Evolutionary conservation across 2,888 invertebrate genomes (phyloP).

Genomic region (Spilosoma lubricipeda): DNA sequence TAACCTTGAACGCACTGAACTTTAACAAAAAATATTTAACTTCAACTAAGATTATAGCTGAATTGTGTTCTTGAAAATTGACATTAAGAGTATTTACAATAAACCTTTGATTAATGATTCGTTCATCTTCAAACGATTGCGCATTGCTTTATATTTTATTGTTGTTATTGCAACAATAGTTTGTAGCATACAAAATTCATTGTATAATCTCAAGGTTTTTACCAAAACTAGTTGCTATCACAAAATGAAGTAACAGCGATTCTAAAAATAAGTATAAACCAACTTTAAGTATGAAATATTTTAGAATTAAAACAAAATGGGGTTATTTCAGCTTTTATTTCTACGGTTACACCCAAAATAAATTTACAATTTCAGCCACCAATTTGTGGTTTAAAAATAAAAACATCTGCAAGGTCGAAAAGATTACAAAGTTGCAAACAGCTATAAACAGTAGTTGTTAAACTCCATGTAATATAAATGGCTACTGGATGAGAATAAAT

Average conservation of each 20-base stretch:
- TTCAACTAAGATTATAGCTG: slow-evolving; percentile 33
- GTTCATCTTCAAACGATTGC: slow-evolving; percentile 50
- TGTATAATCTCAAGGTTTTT: not conserved
- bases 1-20: slow-evolving; percentile 38
- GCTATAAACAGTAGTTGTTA: not conserved
- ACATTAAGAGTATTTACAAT: slow-evolving; percentile 61
- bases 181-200: not conserved
- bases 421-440: not conserved
- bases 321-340: not conserved
- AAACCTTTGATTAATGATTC: slow-evolving; percentile 66
- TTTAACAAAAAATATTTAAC: slow-evolving; percentile 45
- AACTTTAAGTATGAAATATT: not conserved
- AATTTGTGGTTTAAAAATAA: not conserved
- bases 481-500: not conserved
- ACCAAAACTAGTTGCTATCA: not conserved
- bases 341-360: slow-evolving; percentile 3
- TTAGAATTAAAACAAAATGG: not conserved
- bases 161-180: slow-evolving; percentile 8
- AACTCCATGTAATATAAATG: slow-evolving; percentile 5
- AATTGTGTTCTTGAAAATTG: slow-evolving; percentile 57
- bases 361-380: slow-evolving; percentile 10
- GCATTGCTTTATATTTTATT: slow-evolving; percentile 14
- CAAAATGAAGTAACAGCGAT: not conserved
- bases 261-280: not conserved
- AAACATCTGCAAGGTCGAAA: slow-evolving; percentile 7